Percentiles rank a stretch among this genome's conserved stretches.
These are phyloP conservation scores for Sympetrum striolatum DNA, from an alignment of 2,888 invertebrate genomes.

Conservation along the genomic window DNA sequence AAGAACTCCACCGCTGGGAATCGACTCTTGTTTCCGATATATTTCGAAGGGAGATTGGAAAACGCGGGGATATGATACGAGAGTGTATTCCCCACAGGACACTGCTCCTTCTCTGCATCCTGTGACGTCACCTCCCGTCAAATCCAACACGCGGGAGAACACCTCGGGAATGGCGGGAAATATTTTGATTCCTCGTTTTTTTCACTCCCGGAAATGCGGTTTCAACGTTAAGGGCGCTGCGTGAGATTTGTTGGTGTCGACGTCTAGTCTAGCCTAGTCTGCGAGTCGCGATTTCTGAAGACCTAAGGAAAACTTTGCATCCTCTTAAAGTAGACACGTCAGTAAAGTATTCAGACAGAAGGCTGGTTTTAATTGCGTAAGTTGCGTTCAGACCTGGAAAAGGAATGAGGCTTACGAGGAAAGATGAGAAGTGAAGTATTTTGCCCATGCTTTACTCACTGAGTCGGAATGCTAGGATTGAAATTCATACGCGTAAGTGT, in stretches of 20 bases:
- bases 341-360: too few relatives aligned
- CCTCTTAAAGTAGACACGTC: too few relatives aligned
- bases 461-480: too few relatives aligned
- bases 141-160: neutral
- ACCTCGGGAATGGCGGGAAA: neutral
- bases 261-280: neutral
- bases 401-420: too few relatives aligned
- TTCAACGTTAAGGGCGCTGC: neutral
- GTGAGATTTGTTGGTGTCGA: constrained; percentile 11
- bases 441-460: too few relatives aligned
- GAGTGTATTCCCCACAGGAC: neutral
- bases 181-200: neutral
- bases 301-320: neutral
- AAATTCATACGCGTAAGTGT: too few relatives aligned
- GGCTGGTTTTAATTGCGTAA: too few relatives aligned
- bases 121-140: constrained; percentile 22
- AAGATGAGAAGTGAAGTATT: too few relatives aligned
- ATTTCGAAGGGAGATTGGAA: constrained; percentile 8
- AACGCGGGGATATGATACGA: constrained; percentile 28
- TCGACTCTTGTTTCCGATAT: constrained; percentile 17
- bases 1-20: neutral
- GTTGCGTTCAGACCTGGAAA: too few relatives aligned
- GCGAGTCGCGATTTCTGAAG: neutral
- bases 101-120: neutral
- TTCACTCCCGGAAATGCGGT: neutral